Base-by-base conservation (phyloP, 2,888 invertebrate genomes). In the Monochamus alternatus region DNA sequence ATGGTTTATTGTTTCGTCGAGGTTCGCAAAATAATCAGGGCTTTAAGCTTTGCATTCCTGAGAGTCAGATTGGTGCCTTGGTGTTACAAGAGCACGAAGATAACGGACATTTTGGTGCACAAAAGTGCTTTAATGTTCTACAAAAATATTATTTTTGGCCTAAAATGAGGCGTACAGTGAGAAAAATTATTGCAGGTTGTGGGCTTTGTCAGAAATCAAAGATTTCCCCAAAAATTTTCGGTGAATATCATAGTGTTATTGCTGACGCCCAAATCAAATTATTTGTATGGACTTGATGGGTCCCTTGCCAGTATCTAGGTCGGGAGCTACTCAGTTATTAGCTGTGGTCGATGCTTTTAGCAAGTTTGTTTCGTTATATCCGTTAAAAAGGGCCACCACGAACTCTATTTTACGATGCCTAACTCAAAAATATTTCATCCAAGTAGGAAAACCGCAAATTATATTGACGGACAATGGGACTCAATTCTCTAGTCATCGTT, bases 31-130 rank as follows among this genome's bases (percentile, higher is more conserved):
- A 32, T 60, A n/a, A 74, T n/a, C 51, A 12, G n/a, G 38, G 63
- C 0, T 69, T 14, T 67, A 51, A 65, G 30, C 47, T 68, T 10
- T 74, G 68, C 59, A 22, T 74, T 12, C 74, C 68, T 14, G n/a
- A 22, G 43, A 4, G 9, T 30, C 43, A 68, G 3, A 22, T 69
- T 10, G 22, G 3, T 31, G 69, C n/a, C 12, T 67, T 59, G 44
- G 72, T 60, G 22, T n/a, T 10, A 12, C 22, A 22, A 5, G 47
- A 47, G 12, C 47, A 47, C 10, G 47, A 47, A 47, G 8, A 47
- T 10, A 47, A 47, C 8, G 47, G 47, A 9, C 47, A 47, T 47
- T 47, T 47, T 47, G 47, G 47, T 9, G 5, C 47, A 47, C 47
- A 47, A 47, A 47, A 47, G 8, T 9, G 47, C 8, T 47, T 47